Evolutionary conservation across 1,140 invertebrate genomes (phyloP), one percentile per base, ranked within the genome.

Genomic region (Mamestra configurata): DNA sequence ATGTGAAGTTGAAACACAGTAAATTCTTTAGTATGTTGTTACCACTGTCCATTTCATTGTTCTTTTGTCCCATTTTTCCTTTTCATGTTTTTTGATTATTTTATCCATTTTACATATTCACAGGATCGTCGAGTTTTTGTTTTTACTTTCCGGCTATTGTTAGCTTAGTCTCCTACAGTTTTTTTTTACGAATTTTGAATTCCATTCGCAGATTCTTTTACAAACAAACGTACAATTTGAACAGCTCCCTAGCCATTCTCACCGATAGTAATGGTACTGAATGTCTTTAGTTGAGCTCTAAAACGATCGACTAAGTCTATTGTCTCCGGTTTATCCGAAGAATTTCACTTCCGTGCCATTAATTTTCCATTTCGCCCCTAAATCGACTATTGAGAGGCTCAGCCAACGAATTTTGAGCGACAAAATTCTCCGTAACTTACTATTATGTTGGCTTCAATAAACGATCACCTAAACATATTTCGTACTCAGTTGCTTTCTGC

Each of bases 301-400:
- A 83, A 83, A 68, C 82, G 82, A 70, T 64, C 79, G 72, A 82
- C 81, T 82, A 82, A 85, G 79, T 86, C 86, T 82, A 87, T 90
- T 90, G 86, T 90, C 86, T 89, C 81, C 80, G 79, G 79, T 86
- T 84, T 87, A 88, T 84, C 85, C 81, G 79, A 79, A 86, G 86
- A 86, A 82, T 88, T 90, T 91, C 89, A 89, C 86, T 92, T 90
- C 88, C 87, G 86, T 82, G 66, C 83, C 89, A 92, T 90, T 89
- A 90, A 90, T 89, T 92, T 90, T 90, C 88, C 86, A 90, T 92
- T 92, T 90, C 80, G 79, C 77, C 70, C 84, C 85, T 81, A 87
- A 89, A 87, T 87, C 88, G 85, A 82, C 88, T 85, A 89, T 90
- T 86, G 83, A 84, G 77, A 79, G 84, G 84, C 84, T 88, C 85